phyloP scores from a whole-genome alignment of 1,140 invertebrate species.

The Bombus huntii region DNA sequence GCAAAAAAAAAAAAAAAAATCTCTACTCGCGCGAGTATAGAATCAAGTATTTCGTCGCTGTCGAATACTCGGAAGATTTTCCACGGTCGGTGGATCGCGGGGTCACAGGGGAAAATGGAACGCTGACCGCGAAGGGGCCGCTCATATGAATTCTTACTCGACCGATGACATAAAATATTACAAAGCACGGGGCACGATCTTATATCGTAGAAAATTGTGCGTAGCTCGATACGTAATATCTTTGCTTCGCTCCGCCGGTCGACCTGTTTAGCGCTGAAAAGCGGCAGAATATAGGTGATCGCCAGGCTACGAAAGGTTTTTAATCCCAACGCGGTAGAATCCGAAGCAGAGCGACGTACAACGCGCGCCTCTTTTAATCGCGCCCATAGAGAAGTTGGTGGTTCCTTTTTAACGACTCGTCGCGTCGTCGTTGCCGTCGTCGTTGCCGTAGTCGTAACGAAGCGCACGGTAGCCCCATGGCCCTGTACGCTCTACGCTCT shows the following conservation, averaged over 20 bases:
- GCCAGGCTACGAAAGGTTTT: neutral
- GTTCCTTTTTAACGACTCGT: slow-evolving; percentile 40
- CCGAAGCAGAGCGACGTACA: neutral
- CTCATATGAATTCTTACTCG: slow-evolving; percentile 76
- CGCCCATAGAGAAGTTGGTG: slow-evolving; percentile 48
- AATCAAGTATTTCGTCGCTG: too few relatives aligned
- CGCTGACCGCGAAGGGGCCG: slow-evolving; percentile 14
- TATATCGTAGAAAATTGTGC: neutral
- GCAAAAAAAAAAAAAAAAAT: too few relatives aligned
- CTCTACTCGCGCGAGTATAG: too few relatives aligned
- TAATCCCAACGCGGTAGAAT: slow-evolving; percentile 14
- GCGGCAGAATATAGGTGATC: fast-evolving
- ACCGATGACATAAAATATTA: slow-evolving; percentile 79
- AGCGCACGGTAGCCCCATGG: slow-evolving; percentile 11
- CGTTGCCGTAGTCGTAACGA: neutral
- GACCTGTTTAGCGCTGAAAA: neutral
- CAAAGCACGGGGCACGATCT: slow-evolving; percentile 38
- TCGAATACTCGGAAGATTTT: slow-evolving; percentile 29
- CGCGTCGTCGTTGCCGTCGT: too few relatives aligned
- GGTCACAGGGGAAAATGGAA: neutral
- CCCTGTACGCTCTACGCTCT: neutral
- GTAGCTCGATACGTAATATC: slow-evolving; percentile 75
- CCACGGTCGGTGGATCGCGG: slow-evolving; percentile 13
- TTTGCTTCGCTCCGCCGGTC: neutral
- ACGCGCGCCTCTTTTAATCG: slow-evolving; percentile 49